Evolutionary conservation across 2,888 invertebrate genomes (phyloP).

Genomic region (Folsomia candida): DNA sequence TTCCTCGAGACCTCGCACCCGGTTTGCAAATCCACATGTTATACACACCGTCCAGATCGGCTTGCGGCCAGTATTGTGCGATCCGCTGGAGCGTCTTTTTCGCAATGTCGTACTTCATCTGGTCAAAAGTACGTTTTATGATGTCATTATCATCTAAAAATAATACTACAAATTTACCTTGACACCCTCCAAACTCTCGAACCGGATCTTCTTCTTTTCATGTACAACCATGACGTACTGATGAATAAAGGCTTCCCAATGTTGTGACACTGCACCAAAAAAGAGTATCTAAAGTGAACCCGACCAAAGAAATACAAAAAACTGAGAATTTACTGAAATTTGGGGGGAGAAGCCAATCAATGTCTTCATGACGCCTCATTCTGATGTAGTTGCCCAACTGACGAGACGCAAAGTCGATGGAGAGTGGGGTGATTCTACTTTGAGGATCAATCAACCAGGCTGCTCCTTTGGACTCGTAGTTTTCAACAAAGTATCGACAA

Average conservation of each 20-base stretch:
- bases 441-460: constrained; percentile 55
- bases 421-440: constrained; percentile 51
- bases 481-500: constrained; percentile 71
- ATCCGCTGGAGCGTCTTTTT: constrained; percentile 66
- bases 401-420: constrained; percentile 77
- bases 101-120: constrained; percentile 60
- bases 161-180: too few relatives aligned
- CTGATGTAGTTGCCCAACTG: constrained; percentile 68
- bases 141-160: too few relatives aligned
- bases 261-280: too few relatives aligned
- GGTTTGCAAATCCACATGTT: constrained; percentile 96
- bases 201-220: constrained; percentile 53
- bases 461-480: constrained; percentile 59
- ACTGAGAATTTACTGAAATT: too few relatives aligned
- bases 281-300: too few relatives aligned
- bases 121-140: too few relatives aligned
- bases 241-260: constrained; percentile 83
- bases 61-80: constrained; percentile 74
- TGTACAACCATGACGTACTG: constrained; percentile 67
- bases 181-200: constrained; percentile 35
- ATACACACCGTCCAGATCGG: constrained; percentile 76
- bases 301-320: too few relatives aligned
- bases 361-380: constrained; percentile 64
- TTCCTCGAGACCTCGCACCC: constrained; percentile 86
- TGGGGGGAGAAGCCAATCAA: constrained; percentile 56